Base-by-base conservation (phyloP, 2,113 vertebrate species). In the Fregata magnificens region DNA sequence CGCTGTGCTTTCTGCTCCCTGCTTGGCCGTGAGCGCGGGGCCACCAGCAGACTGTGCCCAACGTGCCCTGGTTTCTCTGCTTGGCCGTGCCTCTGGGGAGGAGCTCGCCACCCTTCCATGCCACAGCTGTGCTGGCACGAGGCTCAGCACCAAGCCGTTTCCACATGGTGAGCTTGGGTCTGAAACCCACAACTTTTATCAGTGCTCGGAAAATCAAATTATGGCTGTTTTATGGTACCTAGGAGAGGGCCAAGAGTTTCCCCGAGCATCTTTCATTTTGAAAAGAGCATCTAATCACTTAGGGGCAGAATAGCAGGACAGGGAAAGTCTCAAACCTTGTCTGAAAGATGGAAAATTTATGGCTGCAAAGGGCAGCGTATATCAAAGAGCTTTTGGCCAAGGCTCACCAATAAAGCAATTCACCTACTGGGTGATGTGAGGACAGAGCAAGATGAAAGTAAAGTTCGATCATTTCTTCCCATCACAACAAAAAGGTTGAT, bases 401-500 rank as follows among this genome's bases (percentile, higher is more conserved):
- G 79, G 96, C 97, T 90, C 89, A 97, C 93, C 93, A 97, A 98
- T 98, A 98, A 98, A 98, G 96, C 92, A 91, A 84, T 97, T 97
- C 98, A 98, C 98, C 98, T 98, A 98, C 98, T 98, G 98, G 96
- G 98, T 97, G 97, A 97, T 98, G 98, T 97, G 97, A 98, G 97
- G 97, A 97, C 96, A 96, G 96, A 97, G 97, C 83, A 97, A 98
- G 98, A 99, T 98, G 98, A 99, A 99, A 99, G 98, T 98, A 98
- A 98, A 98, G 98, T 98, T 98, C 93, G 93, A 95, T 97, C 98
- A 97, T 97, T 98, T 98, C 98, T 98, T 98, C 98, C 97, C 98
- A 98, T 98, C 98, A 17, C 97, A 98, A 98, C 98, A 99, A 99
- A 99, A 98, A 98, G 97, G 76, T 97, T 95, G 97, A 98, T 98